These are phyloP conservation scores for Heliocidaris tuberculata DNA, from an alignment of 35 echinoderm and acorn worm species.

Conservation along the genomic window DNA sequence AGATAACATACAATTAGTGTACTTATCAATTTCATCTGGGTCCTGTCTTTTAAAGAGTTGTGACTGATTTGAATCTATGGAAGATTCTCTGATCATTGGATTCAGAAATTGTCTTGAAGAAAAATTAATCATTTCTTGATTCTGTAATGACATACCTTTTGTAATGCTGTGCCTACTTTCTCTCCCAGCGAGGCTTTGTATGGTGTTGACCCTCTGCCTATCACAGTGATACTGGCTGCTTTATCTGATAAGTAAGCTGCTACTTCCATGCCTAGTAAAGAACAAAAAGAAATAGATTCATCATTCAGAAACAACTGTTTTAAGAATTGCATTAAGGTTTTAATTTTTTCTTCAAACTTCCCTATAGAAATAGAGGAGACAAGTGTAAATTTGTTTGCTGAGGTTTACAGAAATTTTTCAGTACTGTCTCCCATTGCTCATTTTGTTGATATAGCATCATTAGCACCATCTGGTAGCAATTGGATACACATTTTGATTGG, in stretches of 20 bases:
- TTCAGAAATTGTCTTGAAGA: no score
- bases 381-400: no score
- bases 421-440: no score
- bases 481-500: no score
- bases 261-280: slow-evolving; percentile 84
- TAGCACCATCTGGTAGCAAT: no score
- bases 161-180: slow-evolving; percentile 63
- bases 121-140: no score
- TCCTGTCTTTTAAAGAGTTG: slow-evolving; percentile 8
- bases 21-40: neutral
- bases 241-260: slow-evolving; percentile 87
- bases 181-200: slow-evolving; percentile 78
- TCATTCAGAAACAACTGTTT: neutral
- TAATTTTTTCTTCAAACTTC: neutral
- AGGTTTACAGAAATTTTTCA: no score
- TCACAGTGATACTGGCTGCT: slow-evolving; percentile 74
- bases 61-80: neutral
- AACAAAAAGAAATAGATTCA: neutral
- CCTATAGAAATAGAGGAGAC: no score
- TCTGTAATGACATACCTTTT: slow-evolving; percentile 67
- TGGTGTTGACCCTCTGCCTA: slow-evolving; percentile 70
- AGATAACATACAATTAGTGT: neutral
- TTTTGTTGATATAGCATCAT: no score
- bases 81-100: neutral
- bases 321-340: neutral